Conservation (phyloP, 2,888 invertebrate species). For the Neuroscelio doddi region DNA sequence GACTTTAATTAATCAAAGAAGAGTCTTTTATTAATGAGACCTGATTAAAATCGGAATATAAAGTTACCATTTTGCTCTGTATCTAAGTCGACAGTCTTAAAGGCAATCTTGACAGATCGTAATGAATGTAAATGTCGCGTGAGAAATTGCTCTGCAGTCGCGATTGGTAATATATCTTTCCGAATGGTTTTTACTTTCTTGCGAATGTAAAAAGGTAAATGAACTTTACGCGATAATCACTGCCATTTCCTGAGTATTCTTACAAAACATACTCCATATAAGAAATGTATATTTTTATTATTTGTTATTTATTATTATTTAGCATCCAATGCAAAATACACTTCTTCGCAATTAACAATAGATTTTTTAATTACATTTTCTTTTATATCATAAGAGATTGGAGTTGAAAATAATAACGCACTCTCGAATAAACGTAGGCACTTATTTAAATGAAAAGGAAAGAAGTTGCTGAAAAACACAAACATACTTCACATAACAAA, state of each 20-base stretch:
- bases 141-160: conserved; percentile 30
- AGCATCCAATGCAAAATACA: neutral
- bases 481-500: neutral
- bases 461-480: too few species aligned
- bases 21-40: conserved; percentile 35
- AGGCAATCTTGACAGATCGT: conserved; percentile 26
- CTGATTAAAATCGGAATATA: conserved; percentile 37
- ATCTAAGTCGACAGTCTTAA: conserved; percentile 23
- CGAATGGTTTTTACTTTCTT: conserved; percentile 14
- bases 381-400: too few species aligned
- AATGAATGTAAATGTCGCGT: conserved; percentile 45
- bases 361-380: neutral
- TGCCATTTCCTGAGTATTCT: neutral
- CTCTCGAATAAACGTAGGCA: too few species aligned
- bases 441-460: too few species aligned
- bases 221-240: conserved; percentile 1
- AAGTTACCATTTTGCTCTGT: conserved; percentile 25
- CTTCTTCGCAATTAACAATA: neutral
- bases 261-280: neutral
- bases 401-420: too few species aligned
- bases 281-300: neutral
- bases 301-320: neutral
- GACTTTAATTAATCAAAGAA: conserved; percentile 40
- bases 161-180: conserved; percentile 32
- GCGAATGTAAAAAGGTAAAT: conserved; percentile 4